These are phyloP conservation scores for Sinonovacula constricta DNA, from an alignment of 1,140 invertebrate species.

Conservation along the genomic window DNA sequence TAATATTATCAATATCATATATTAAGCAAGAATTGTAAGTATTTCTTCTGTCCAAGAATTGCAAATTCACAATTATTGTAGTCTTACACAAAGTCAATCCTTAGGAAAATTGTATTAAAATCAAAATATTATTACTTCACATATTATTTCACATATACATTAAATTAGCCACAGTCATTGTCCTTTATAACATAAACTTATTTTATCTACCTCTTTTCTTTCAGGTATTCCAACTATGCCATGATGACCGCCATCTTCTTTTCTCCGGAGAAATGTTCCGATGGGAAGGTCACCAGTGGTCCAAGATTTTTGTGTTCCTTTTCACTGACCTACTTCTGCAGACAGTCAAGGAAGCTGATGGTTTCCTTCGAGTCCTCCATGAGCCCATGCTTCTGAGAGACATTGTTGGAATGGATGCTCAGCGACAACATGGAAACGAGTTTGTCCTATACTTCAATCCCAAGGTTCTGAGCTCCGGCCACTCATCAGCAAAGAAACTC, in stretches of 20 bases:
- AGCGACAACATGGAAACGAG: slow-evolving; percentile 70
- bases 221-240: slow-evolving; percentile 71
- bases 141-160: too few species aligned
- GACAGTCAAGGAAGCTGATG: slow-evolving; percentile 60
- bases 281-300: slow-evolving; percentile 66
- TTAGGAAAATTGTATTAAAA: too few species aligned
- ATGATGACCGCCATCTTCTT: slow-evolving; percentile 72
- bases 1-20: too few species aligned
- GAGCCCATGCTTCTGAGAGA: slow-evolving; percentile 62
- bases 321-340: slow-evolving; percentile 70
- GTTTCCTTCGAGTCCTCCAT: slow-evolving; percentile 60
- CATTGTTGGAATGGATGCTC: slow-evolving; percentile 63
- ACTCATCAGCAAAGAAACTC: slow-evolving; percentile 51
- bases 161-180: too few species aligned
- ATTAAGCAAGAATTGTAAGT: too few species aligned
- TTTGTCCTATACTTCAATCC: slow-evolving; percentile 63
- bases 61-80: too few species aligned
- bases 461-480: slow-evolving; percentile 26
- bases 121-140: too few species aligned
- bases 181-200: too few species aligned
- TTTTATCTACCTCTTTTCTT: slow-evolving; percentile 45
- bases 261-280: slow-evolving; percentile 69
- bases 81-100: too few species aligned
- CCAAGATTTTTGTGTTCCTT: slow-evolving; percentile 67
- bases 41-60: too few species aligned